Percentiles rank a stretch among this genome's conserved stretches.
Conservation (phyloP, 1,140 invertebrate species). For the Drosophila mojavensis region DNA sequence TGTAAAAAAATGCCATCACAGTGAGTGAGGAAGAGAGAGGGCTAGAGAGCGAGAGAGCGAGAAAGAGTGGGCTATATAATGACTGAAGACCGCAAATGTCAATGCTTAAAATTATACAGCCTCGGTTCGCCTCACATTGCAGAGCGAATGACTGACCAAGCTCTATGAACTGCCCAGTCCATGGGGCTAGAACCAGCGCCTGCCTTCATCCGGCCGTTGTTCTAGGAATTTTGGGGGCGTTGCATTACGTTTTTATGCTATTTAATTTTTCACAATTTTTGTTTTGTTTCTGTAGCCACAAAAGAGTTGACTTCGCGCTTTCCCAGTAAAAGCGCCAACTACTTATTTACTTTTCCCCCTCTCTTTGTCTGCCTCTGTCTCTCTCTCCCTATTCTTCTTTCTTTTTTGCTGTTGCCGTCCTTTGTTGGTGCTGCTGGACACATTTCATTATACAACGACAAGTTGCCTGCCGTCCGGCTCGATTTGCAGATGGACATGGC, state of each 20-base stretch:
- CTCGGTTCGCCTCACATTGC: conserved; percentile 50
- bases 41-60: not conserved
- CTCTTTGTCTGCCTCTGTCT: too few species aligned
- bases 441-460: conserved; percentile 71
- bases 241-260: conserved; percentile 80
- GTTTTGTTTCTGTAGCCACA: conserved; percentile 52
- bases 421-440: conserved; percentile 75
- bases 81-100: conserved; percentile 80
- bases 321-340: conserved; percentile 64
- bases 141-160: not conserved
- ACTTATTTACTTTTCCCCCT: conserved; percentile 68
- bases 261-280: conserved; percentile 75
- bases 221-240: conserved; percentile 68
- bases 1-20: conserved; percentile 43
- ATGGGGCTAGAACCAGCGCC: too few species aligned
- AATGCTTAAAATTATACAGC: conserved; percentile 82
- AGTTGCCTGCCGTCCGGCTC: conserved; percentile 44
- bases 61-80: conserved; percentile 59
- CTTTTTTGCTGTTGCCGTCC: not conserved
- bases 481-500: conserved; percentile 48
- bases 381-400: not conserved
- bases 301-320: conserved; percentile 67
- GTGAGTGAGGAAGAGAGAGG: conserved; percentile 5
- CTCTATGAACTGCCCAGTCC: not conserved
- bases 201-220: conserved; percentile 16